Percentiles rank a stretch among this genome's conserved stretches.
Evolutionary conservation across 2,797 vertebrate species (phyloP).

Genomic region (Arctocebus calabarensis): DNA sequence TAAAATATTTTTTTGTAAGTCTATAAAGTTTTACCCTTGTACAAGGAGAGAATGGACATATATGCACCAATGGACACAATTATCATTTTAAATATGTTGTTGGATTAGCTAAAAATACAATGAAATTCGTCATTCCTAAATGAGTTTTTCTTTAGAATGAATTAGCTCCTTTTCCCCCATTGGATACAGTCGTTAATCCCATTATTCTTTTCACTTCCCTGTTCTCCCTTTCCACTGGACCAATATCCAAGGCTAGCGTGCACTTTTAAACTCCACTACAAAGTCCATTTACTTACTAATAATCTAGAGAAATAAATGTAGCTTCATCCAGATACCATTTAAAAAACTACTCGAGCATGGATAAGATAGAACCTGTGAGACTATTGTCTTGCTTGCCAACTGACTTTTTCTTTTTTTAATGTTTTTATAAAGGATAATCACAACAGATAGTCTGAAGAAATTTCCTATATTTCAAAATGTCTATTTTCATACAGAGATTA

Average conservation of each 20-base stretch:
- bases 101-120: neutral
- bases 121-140: neutral
- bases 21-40: neutral
- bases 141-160: neutral
- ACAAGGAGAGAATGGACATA: neutral
- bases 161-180: neutral
- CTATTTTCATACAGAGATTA: neutral
- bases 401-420: constrained; percentile 49
- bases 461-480: neutral
- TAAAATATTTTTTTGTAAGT: neutral
- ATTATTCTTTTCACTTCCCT: neutral
- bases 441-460: neutral
- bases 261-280: neutral
- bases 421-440: neutral
- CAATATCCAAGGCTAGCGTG: neutral
- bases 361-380: neutral
- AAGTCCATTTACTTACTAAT: neutral
- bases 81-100: neutral
- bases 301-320: constrained; percentile 5
- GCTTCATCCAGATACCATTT: neutral
- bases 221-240: neutral
- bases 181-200: neutral
- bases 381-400: neutral
- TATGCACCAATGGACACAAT: neutral
- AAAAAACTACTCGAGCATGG: neutral